Conservation (phyloP, 2,113 vertebrate species). For the Psephotus haematonotus region DNA sequence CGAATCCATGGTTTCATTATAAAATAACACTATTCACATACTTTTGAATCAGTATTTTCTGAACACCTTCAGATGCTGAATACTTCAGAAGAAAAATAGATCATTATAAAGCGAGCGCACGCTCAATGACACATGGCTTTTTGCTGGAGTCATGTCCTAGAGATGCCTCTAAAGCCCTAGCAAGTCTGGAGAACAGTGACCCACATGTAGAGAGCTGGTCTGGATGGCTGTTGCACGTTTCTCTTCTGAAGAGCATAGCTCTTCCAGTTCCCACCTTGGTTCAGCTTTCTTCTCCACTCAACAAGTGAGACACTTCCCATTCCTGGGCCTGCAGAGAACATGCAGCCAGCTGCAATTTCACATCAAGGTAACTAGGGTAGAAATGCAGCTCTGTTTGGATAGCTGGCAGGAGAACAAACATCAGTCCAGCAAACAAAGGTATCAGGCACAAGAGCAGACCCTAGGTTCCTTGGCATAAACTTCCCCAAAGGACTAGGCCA, state of each 20-base stretch:
- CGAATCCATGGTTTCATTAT: conserved; percentile 25
- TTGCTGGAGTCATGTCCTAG: neutral
- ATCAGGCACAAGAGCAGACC: conserved; percentile 53
- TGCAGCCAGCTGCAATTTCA: conserved; percentile 21
- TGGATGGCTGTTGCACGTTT: neutral
- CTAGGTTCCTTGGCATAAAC: neutral
- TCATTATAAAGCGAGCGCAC: neutral
- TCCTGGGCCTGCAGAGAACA: neutral
- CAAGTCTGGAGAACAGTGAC: neutral
- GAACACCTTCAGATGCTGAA: conserved; percentile 74
- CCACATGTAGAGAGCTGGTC: neutral
- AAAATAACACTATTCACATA: conserved; percentile 70
- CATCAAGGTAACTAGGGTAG: neutral
- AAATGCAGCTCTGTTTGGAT: conserved; percentile 1
- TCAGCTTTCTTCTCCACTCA: neutral
- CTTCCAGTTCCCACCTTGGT: neutral
- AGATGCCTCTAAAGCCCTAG: neutral
- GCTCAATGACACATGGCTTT: conserved; percentile 62
- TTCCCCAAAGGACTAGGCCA: conserved; percentile 14
- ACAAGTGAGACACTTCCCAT: neutral
- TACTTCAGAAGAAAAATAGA: conserved; percentile 66
- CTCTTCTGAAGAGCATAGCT: neutral
- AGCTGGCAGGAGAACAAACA: conserved; percentile 7
- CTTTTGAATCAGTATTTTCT: conserved; percentile 69
- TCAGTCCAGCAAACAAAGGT: conserved; percentile 32